A percentile compares a stretch with the other conserved stretches of the same genome.
These are phyloP conservation scores for Carposina sasakii DNA, from an alignment of 1,140 invertebrate genomes.

Conservation along the genomic window DNA sequence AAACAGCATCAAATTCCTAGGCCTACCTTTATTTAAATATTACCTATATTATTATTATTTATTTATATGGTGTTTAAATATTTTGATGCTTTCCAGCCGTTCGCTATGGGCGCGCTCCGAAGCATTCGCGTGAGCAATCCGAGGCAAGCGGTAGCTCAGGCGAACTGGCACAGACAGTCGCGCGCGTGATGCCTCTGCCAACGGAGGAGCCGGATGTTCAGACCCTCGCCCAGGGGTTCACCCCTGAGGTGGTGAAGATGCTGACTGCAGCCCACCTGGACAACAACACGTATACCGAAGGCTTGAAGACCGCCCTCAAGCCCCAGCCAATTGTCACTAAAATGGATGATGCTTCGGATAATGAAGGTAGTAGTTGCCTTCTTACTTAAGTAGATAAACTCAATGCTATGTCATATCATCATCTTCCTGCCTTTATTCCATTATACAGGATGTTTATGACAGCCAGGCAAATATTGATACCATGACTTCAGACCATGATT, in stretches of 20 bases:
- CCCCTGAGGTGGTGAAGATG: slow-evolving; percentile 90
- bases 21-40: no score
- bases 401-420: no score
- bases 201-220: slow-evolving; percentile 55
- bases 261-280: slow-evolving; percentile 93
- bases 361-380: slow-evolving; percentile 44
- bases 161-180: slow-evolving; percentile 34
- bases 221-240: slow-evolving; percentile 61
- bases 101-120: slow-evolving; percentile 95
- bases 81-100: slow-evolving; percentile 89
- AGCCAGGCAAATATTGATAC: no score
- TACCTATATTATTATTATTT: no score
- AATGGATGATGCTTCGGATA: slow-evolving; percentile 44
- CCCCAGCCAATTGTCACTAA: slow-evolving; percentile 50
- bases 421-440: no score
- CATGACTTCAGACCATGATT: no score
- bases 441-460: no score
- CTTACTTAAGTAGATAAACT: no score
- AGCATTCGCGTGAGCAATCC: slow-evolving; percentile 84
- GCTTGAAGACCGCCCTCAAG: slow-evolving; percentile 83
- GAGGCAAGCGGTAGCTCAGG: slow-evolving; percentile 39
- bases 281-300: slow-evolving; percentile 93
- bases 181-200: slow-evolving; percentile 24
- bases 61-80: no score
- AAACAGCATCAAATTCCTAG: no score